Evolutionary conservation across 2,888 invertebrate species (phyloP).

Genomic region (Drosophila histrio): DNA sequence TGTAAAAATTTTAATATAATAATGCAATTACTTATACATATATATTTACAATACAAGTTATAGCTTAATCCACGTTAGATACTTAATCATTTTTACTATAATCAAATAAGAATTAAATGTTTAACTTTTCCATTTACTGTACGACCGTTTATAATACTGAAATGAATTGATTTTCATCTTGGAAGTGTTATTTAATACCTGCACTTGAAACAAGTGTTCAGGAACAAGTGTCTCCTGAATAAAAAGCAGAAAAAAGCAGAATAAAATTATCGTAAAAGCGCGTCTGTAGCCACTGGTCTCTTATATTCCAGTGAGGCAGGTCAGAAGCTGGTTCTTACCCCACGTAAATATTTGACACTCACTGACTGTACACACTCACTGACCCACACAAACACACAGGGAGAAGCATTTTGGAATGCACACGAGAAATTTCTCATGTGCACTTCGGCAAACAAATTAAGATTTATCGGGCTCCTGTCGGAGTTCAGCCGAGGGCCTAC

Average conservation of each 20-base stretch:
- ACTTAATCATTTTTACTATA: background rate
- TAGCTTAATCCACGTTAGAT: no score
- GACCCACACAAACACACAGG: background rate
- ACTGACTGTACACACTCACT: slow-evolving; percentile 1
- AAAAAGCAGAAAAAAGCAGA: no score
- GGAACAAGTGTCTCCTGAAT: slow-evolving; percentile 18
- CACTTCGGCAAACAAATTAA: slow-evolving; percentile 73
- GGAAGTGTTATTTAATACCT: background rate
- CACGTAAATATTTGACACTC: slow-evolving; percentile 41
- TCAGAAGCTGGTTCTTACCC: slow-evolving; percentile 2
- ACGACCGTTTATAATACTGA: background rate
- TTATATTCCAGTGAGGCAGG: background rate
- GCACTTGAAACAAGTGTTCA: background rate
- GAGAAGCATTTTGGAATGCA: slow-evolving; percentile 27
- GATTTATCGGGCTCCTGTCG: slow-evolving; percentile 63
- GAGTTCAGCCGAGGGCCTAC: slow-evolving; percentile 23
- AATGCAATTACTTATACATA: no score
- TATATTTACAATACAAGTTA: no score
- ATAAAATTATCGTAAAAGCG: slow-evolving; percentile 27
- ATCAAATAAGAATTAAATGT: background rate
- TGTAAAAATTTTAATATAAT: no score
- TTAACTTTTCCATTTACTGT: background rate
- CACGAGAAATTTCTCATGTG: slow-evolving; percentile 61
- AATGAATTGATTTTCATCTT: slow-evolving; percentile 1
- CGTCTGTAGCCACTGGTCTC: background rate